Conservation (phyloP, 2,113 vertebrate genomes). For the Chloroceryle aenea region DNA sequence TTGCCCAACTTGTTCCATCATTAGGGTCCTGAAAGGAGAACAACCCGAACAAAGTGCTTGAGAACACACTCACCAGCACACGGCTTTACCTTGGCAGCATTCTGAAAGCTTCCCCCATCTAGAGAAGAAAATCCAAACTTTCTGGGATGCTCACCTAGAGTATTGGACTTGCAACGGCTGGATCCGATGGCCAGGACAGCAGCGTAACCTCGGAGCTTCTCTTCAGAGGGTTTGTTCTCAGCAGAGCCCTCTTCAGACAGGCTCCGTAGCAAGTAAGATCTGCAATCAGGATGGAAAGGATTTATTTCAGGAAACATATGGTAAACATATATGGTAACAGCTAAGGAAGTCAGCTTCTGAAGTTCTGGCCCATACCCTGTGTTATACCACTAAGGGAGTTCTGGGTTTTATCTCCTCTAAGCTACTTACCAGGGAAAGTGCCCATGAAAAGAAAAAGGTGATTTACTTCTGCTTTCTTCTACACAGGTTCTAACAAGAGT, state of each 20-base stretch:
- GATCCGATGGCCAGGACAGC: constrained; percentile 94
- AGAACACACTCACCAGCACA: not conserved
- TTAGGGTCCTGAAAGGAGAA: not conserved
- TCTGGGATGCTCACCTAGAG: constrained; percentile 81
- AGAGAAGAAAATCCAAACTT: not conserved
- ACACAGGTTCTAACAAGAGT: not conserved
- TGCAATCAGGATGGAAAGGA: constrained; percentile 35
- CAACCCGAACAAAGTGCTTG: accelerated
- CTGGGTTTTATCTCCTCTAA: constrained; percentile 1
- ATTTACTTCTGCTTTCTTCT: constrained; percentile 13
- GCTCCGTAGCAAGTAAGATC: constrained; percentile 92
- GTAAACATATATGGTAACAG: not conserved
- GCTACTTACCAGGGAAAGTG: not conserved
- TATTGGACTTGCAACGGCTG: constrained; percentile 90
- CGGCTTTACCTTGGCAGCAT: not conserved
- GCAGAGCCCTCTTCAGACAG: constrained; percentile 87
- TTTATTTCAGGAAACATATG: not conserved
- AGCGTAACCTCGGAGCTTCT: constrained; percentile 91
- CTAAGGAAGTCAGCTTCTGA: not conserved
- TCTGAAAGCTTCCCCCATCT: not conserved
- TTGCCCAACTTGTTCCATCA: not conserved
- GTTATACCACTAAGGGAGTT: not conserved
- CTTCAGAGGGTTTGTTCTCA: constrained; percentile 85
- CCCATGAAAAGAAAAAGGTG: not conserved
- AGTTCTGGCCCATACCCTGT: not conserved